Base-by-base conservation (phyloP, 1,140 invertebrate species). In the Drosophila pallidifrons region DNA sequence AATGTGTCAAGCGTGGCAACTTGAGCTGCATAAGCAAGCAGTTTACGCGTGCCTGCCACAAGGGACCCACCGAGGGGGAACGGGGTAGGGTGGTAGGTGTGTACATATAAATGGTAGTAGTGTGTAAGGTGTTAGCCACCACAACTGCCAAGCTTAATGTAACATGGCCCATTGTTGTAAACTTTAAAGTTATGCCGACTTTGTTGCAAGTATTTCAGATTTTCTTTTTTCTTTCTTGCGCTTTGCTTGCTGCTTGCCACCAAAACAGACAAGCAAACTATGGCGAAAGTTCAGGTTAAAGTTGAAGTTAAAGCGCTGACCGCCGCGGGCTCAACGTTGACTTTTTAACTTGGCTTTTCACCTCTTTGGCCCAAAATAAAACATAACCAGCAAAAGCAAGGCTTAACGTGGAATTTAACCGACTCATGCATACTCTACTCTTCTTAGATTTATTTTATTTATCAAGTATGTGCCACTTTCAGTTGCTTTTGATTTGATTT, bases 1-100 rank as follows among this genome's bases (percentile, higher is more conserved):
- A 88, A 89, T 88, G 85, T 88, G 83, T 88, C 83, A 88, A 83
- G 77, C 83, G 85, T 79, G 82, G 77, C 73, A 81, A 82, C 83
- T 88, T 87, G 83, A 79, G 82, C 66, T 82, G 82, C 82, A 87
- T 87, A 88, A 88, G 61, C 83, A 87, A 87, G 66, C 80, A 87
- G 82, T 15, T 57, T 60, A 46, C 60, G 68, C 66, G 66, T 75
- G 66, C 59, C 57, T 57, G 57, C 54, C 59, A 28, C 59, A 46
- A 20, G 13, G 57, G 45, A 71, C 11, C 32, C 16, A 60, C 47
- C 52, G 16, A 13, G 25, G 20, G 3, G 2, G 11, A 13, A 13
- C 5, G 38, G 32, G 38, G 1, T 11, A 15, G n/a, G 4, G 35
- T 7, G 35, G 16, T 5, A 15, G 38, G 20, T 25, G 3, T 25